Evolutionary conservation across 2,797 vertebrate genomes (phyloP).

Genomic region (Macropus fuliginosus): DNA sequence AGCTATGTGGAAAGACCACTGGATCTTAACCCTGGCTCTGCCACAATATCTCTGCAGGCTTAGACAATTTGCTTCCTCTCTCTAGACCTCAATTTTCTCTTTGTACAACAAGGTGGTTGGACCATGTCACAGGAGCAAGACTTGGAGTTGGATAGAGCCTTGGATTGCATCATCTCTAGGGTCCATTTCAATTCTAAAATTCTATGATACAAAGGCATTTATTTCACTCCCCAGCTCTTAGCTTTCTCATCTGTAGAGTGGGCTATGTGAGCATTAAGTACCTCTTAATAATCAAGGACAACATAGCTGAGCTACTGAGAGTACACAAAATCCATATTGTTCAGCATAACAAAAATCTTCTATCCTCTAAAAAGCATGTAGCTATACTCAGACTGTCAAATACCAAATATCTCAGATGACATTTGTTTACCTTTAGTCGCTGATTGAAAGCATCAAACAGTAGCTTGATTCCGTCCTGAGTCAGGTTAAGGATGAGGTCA

Average conservation of each 20-base stretch:
- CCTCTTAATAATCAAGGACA: neutral
- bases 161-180: neutral
- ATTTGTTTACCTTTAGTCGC: slow-evolving; percentile 95
- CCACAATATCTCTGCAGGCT: neutral
- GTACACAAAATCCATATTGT: neutral
- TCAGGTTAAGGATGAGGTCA: slow-evolving; percentile 99
- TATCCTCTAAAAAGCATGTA: neutral
- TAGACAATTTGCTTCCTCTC: neutral
- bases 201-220: neutral
- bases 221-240: neutral
- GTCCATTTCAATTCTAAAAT: neutral
- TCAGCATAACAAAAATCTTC: neutral
- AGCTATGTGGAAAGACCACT: neutral
- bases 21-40: neutral
- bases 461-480: slow-evolving; percentile 99
- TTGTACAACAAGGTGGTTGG: neutral
- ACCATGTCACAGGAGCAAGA: neutral
- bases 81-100: neutral
- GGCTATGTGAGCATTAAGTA: neutral
- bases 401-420: slow-evolving; percentile 42
- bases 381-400: slow-evolving; percentile 13
- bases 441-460: slow-evolving; percentile 99
- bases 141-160: neutral
- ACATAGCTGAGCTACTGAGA: neutral
- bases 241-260: neutral